phyloP scores from a whole-genome alignment of 2,113 vertebrate species.

The Protobothrops flavoviridis region DNA sequence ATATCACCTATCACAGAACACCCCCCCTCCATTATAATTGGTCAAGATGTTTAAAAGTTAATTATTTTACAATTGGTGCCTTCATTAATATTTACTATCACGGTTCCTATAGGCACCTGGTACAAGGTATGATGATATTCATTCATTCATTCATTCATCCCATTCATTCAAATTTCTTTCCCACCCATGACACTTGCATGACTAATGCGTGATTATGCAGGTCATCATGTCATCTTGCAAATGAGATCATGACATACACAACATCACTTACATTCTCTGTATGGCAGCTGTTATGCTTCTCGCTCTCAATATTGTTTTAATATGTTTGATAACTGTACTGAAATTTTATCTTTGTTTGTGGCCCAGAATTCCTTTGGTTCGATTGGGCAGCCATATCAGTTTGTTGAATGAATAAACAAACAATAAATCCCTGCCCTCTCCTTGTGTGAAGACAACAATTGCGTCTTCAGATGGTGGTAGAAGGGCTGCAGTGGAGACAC shows the following conservation, averaged over 20 bases:
- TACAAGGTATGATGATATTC: not conserved
- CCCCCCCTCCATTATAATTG: not conserved
- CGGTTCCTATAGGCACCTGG: not conserved
- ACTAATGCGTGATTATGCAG: not conserved
- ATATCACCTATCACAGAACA: not conserved
- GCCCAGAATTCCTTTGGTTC: not conserved
- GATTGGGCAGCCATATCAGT: no score
- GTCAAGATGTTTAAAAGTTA: not conserved
- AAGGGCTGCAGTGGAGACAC: not conserved
- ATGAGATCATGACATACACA: not conserved
- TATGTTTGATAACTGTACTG: not conserved
- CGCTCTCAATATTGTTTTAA: not conserved
- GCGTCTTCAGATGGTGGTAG: not conserved
- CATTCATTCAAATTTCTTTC: not conserved
- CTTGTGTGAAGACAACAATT: not conserved
- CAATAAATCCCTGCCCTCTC: not conserved
- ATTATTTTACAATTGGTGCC: not conserved
- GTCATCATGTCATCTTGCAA: not conserved
- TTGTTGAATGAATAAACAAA: not conserved
- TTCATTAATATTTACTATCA: not conserved
- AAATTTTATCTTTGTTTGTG: not conserved
- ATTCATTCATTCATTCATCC: no score
- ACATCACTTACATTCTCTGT: not conserved
- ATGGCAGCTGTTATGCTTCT: not conserved
- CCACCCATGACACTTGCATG: not conserved